These are phyloP conservation scores for Tetanocera ferruginea DNA, from an alignment of 2,888 invertebrate species.

Conservation along the genomic window DNA sequence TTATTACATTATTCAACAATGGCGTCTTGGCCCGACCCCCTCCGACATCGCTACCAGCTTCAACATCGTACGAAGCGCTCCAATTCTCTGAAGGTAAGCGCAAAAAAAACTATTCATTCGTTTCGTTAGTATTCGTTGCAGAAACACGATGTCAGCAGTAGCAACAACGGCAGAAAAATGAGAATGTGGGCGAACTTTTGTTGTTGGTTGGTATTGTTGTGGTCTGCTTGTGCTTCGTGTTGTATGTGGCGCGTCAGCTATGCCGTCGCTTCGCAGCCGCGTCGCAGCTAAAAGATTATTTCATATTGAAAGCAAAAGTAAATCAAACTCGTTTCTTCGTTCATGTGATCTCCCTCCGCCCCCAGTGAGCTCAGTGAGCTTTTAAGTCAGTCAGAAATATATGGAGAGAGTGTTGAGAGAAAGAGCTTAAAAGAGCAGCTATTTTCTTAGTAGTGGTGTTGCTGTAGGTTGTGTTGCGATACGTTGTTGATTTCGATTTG, in stretches of 20 bases:
- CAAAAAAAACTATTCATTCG: constrained; percentile 13
- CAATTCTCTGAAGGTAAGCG: constrained; percentile 34
- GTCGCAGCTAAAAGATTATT: constrained; percentile 57
- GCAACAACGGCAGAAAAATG: background rate
- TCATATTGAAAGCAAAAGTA: constrained; percentile 70
- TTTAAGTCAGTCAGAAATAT: constrained; percentile 8
- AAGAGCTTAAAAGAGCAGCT: background rate
- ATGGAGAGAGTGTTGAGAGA: background rate
- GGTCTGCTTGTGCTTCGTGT: background rate
- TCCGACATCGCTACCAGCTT: constrained; percentile 68
- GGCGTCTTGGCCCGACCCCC: constrained; percentile 32
- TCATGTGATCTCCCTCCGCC: background rate
- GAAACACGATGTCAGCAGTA: constrained; percentile 31
- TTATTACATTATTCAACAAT: constrained; percentile 80
- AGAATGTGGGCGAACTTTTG: constrained; percentile 3
- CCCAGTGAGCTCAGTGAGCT: constrained; percentile 4
- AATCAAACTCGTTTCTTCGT: constrained; percentile 46
- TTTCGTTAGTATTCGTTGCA: constrained; percentile 50
- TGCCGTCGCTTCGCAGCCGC: constrained; percentile 38
- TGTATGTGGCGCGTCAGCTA: constrained; percentile 28
- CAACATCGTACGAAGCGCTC: constrained; percentile 46
- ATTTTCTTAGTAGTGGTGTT: constrained; percentile 41
- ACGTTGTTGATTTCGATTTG: constrained; percentile 41
- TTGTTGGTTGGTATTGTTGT: constrained; percentile 22
- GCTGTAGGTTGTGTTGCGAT: constrained; percentile 50